A percentile compares a stretch with the other conserved stretches of the same genome.
Conservation (phyloP, 2,888 invertebrate genomes). For the Hermaeophaga mercurialis region DNA sequence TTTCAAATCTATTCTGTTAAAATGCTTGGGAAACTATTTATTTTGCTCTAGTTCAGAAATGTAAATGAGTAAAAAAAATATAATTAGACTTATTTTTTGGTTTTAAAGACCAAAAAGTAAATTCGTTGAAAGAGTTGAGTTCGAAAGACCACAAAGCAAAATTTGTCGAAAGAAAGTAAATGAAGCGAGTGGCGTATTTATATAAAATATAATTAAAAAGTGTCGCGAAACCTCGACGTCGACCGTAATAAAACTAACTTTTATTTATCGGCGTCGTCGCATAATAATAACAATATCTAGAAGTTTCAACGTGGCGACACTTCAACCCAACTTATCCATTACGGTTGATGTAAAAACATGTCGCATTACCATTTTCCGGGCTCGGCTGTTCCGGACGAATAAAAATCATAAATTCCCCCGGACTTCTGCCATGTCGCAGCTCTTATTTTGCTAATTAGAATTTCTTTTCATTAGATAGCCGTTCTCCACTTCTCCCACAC, state of each 20-base stretch:
- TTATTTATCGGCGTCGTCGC: constrained; percentile 36
- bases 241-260: constrained; percentile 36
- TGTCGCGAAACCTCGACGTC: constrained; percentile 7
- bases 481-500: background rate
- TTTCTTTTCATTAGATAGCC: constrained; percentile 8
- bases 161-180: background rate
- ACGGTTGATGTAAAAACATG: constrained; percentile 46
- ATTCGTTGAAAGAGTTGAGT: no score
- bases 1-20: no score
- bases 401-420: constrained; percentile 46
- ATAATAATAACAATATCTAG: constrained; percentile 28
- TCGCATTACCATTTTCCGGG: constrained; percentile 46
- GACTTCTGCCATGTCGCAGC: constrained; percentile 39
- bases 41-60: no score
- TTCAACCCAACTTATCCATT: constrained; percentile 48
- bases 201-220: constrained; percentile 17
- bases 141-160: no score
- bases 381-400: constrained; percentile 39
- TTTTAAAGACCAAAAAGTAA: no score
- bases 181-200: background rate
- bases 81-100: no score
- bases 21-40: no score
- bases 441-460: constrained; percentile 39
- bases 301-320: constrained; percentile 36
- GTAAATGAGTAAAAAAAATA: no score